Conservation (phyloP, 2,113 vertebrate genomes). For the Neolamprologus kungweensis region DNA sequence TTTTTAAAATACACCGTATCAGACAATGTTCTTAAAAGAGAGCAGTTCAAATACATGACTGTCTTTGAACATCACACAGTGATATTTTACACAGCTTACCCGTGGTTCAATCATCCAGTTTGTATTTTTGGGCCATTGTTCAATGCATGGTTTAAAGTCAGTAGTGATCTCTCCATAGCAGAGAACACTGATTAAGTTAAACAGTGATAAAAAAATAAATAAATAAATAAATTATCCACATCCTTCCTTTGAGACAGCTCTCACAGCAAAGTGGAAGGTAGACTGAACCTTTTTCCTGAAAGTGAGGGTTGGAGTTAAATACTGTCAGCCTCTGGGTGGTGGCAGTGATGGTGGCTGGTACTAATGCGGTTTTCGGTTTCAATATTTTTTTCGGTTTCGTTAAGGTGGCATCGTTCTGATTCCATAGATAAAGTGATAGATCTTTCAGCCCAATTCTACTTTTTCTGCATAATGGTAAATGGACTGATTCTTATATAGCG, state of each 20-base stretch:
- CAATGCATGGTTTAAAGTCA: neutral
- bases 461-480: too few relatives aligned
- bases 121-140: neutral
- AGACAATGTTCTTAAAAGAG: neutral
- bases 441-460: too few relatives aligned
- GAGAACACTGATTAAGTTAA: fast-evolving
- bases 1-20: neutral
- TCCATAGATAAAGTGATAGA: too few relatives aligned
- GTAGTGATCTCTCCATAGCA: neutral
- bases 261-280: neutral
- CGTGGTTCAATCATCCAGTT: neutral
- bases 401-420: too few relatives aligned
- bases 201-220: fast-evolving
- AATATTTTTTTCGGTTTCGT: too few relatives aligned
- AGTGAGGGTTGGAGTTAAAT: neutral
- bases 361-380: neutral
- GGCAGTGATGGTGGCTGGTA: neutral
- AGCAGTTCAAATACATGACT: neutral
- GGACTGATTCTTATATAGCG: too few relatives aligned
- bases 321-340: neutral
- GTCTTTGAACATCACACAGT: neutral
- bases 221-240: neutral
- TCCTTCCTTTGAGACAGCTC: neutral
- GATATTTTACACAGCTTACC: neutral
- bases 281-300: neutral